Evolutionary conservation across 2,888 invertebrate species (phyloP).

Genomic region (Lysandra coridon): DNA sequence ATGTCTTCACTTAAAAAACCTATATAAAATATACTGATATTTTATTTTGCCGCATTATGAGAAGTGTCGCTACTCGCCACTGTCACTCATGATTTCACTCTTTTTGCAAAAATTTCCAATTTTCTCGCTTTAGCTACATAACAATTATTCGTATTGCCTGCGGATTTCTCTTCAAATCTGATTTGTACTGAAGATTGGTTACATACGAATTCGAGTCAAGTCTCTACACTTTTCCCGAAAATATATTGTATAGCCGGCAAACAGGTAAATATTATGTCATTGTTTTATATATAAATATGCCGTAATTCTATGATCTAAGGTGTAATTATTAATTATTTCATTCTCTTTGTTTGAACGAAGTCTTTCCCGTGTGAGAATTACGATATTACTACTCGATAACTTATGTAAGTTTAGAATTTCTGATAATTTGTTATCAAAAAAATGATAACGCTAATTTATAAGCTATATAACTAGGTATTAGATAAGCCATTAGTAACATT

Average conservation of each 20-base stretch:
- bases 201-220: neutral
- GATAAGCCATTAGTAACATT: neutral
- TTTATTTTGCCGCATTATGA: neutral
- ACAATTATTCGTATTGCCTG: neutral
- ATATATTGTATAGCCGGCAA: neutral
- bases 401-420: conserved; percentile 5
- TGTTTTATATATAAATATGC: neutral
- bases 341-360: neutral
- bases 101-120: conserved; percentile 13
- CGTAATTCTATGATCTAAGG: neutral
- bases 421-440: conserved; percentile 1
- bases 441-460: neutral
- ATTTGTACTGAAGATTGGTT: neutral
- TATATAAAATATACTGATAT: neutral
- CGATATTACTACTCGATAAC: neutral
- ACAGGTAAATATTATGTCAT: neutral
- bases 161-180: neutral
- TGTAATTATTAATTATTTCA: neutral
- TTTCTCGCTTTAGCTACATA: neutral
- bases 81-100: conserved; percentile 1
- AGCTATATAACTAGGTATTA: neutral
- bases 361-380: neutral
- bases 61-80: neutral
- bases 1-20: neutral
- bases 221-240: neutral